phyloP scores from a whole-genome alignment of 2,113 vertebrate species.

The Orthonyx spaldingii region DNA sequence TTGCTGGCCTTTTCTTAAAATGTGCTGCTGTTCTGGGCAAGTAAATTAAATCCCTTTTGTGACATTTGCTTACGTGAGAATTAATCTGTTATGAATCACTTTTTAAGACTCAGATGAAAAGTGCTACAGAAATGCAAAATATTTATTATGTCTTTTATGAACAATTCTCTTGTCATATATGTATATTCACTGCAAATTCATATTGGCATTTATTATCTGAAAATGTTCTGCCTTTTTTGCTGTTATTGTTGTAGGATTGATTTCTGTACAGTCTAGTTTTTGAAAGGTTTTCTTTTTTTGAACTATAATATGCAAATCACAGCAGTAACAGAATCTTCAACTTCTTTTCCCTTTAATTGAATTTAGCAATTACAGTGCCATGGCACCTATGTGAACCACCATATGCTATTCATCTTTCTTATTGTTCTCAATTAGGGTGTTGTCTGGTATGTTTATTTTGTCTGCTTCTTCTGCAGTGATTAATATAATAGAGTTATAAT shows the following conservation, averaged over 20 bases:
- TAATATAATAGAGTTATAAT: constrained; percentile 64
- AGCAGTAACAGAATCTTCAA: constrained; percentile 14
- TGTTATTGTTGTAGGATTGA: neutral
- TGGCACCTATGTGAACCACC: constrained; percentile 41
- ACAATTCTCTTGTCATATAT: neutral
- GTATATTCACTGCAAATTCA: neutral
- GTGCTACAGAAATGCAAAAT: neutral
- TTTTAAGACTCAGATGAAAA: neutral
- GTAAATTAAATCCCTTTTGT: neutral
- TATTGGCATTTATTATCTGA: neutral
- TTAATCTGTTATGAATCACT: neutral
- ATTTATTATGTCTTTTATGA: neutral
- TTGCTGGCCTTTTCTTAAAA: neutral
- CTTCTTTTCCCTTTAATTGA: constrained; percentile 44
- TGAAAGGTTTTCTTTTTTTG: constrained; percentile 19
- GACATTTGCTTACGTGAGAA: neutral
- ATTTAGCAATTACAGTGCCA: constrained; percentile 64
- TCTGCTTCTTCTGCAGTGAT: constrained; percentile 25
- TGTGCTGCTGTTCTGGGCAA: neutral
- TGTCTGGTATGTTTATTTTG: constrained; percentile 33
- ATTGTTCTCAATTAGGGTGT: constrained; percentile 67
- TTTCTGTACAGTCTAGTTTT: neutral
- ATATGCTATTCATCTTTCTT: constrained; percentile 62
- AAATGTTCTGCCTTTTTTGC: neutral
- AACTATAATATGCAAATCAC: neutral